Conservation (phyloP, 2,113 vertebrate species). For the Brachypteracias leptosomus region DNA sequence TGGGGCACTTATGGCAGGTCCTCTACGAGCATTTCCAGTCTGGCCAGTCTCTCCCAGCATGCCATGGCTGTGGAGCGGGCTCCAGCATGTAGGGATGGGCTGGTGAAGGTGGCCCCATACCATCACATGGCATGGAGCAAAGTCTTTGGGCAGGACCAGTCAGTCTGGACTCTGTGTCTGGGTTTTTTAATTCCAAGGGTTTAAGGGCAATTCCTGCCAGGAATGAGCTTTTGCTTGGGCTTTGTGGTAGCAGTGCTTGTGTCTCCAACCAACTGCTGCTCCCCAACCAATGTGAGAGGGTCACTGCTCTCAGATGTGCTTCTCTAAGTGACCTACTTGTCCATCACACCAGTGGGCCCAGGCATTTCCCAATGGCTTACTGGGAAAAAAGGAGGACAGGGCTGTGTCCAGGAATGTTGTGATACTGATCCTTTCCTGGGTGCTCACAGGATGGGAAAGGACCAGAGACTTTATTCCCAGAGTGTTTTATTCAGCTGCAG, state of each 20-base stretch:
- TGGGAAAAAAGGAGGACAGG: background rate
- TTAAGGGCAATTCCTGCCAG: background rate
- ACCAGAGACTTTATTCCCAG: background rate
- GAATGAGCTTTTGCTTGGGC: background rate
- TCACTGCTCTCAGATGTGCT: fast-evolving
- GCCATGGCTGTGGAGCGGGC: background rate
- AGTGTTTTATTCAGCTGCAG: background rate
- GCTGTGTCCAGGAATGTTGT: background rate
- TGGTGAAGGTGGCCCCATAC: fast-evolving
- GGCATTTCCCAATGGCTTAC: background rate
- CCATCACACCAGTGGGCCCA: fast-evolving
- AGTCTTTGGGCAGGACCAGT: background rate
- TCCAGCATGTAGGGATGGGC: background rate
- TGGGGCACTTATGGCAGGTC: background rate
- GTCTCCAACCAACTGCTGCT: background rate
- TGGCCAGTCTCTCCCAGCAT: background rate
- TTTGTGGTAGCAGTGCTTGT: background rate
- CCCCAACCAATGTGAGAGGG: fast-evolving
- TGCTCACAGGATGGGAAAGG: background rate
- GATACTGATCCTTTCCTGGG: background rate
- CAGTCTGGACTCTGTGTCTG: background rate
- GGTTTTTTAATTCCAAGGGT: background rate
- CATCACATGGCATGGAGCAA: background rate
- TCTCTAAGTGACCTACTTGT: background rate
- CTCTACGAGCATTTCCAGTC: background rate